Evolutionary conservation across 2,888 invertebrate species (phyloP).

Genomic region (Pardosa pseudoannulata): DNA sequence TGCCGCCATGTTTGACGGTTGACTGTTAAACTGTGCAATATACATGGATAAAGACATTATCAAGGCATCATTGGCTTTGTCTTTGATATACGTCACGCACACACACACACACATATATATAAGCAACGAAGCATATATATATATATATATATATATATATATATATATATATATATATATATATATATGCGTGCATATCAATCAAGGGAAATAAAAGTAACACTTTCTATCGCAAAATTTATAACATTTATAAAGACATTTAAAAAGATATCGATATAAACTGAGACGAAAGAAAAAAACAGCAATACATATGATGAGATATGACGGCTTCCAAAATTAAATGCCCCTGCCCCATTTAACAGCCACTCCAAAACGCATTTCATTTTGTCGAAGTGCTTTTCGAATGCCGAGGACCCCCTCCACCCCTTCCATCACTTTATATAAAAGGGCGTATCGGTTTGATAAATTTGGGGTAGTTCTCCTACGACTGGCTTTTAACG

Average conservation of each 20-base stretch:
- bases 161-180: no score
- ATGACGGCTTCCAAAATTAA: background rate
- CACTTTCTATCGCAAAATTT: no score
- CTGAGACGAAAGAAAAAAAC: background rate
- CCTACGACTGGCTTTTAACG: background rate
- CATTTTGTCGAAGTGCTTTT: conserved; percentile 38
- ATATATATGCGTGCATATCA: no score
- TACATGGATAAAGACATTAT: no score
- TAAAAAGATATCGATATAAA: background rate
- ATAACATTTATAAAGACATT: no score
- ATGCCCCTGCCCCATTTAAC: background rate
- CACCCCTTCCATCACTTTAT: background rate
- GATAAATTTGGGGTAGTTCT: background rate
- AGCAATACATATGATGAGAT: background rate
- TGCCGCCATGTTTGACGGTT: no score
- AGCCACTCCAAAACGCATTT: conserved; percentile 5
- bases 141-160: no score
- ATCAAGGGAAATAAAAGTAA: conserved; percentile 2
- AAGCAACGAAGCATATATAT: no score
- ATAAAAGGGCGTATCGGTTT: background rate
- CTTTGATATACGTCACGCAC: no score
- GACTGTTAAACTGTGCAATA: no score
- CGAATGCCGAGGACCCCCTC: conserved; percentile 16
- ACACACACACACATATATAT: no score
- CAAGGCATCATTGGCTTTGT: no score